These are phyloP conservation scores for Campylomormyrus numenius DNA, from an alignment of 2,113 vertebrate genomes.

Conservation along the genomic window DNA sequence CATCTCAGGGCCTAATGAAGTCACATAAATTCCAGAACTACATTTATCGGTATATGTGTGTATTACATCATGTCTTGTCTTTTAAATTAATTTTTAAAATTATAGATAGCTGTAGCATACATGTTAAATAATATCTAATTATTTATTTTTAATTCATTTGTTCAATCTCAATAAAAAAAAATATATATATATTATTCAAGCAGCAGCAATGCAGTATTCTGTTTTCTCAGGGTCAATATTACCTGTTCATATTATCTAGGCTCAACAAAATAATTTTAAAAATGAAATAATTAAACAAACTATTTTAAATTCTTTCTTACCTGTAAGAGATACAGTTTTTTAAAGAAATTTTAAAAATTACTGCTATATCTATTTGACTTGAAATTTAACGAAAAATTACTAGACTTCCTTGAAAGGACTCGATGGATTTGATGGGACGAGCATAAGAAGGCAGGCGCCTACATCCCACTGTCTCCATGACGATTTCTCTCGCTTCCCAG, in stretches of 20 bases:
- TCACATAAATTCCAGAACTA: background rate
- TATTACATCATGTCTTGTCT: background rate
- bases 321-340: background rate
- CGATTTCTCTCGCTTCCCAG: background rate
- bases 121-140: background rate
- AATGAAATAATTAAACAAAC: background rate
- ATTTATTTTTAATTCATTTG: background rate
- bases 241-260: background rate
- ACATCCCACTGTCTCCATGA: background rate
- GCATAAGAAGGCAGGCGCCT: background rate
- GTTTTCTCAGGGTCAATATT: background rate
- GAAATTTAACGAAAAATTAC: background rate
- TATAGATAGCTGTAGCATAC: background rate
- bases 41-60: background rate
- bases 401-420: background rate
- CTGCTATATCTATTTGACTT: background rate
- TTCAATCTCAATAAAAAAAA: background rate
- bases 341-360: background rate
- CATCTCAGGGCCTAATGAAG: background rate
- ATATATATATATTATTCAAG: background rate
- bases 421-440: background rate
- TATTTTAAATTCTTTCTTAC: background rate
- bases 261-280: background rate
- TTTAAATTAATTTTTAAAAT: background rate
- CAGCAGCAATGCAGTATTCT: background rate